Evolutionary conservation across 2,888 invertebrate species (phyloP).

Genomic region (Perizoma flavofasciatum): DNA sequence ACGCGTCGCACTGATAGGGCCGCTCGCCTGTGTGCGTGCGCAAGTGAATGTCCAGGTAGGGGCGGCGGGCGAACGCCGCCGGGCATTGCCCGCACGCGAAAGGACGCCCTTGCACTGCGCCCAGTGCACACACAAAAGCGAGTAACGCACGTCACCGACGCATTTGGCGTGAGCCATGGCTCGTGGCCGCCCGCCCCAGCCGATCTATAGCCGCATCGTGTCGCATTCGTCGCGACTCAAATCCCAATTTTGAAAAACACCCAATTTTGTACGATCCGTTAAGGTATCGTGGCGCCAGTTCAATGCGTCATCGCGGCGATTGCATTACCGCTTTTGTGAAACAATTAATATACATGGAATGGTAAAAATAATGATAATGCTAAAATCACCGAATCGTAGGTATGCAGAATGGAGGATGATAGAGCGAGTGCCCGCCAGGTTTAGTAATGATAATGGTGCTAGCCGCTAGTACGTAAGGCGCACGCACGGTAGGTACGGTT

Average conservation of each 20-base stretch:
- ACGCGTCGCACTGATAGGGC: constrained; percentile 88
- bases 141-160: constrained; percentile 83
- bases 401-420: constrained; percentile 61
- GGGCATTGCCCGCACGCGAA: constrained; percentile 78
- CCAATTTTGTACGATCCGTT: constrained; percentile 57
- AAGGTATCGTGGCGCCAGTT: constrained; percentile 38
- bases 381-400: constrained; percentile 62
- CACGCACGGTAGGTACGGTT: constrained; percentile 61
- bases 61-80: constrained; percentile 78
- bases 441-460: constrained; percentile 60
- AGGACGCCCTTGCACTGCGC: constrained; percentile 80
- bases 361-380: constrained; percentile 60
- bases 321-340: constrained; percentile 84
- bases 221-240: constrained; percentile 42
- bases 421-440: constrained; percentile 60
- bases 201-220: constrained; percentile 43
- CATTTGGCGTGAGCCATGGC: constrained; percentile 49
- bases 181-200: constrained; percentile 60
- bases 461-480: constrained; percentile 74
- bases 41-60: constrained; percentile 81
- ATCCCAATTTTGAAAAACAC: constrained; percentile 43
- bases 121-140: constrained; percentile 84
- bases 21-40: constrained; percentile 85
- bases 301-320: constrained; percentile 77
- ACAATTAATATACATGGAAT: constrained; percentile 78